Evolutionary conservation across 2,797 vertebrate genomes (phyloP), one percentile per base, ranked within the genome.

Genomic region (Cichlasoma orientale): DNA sequence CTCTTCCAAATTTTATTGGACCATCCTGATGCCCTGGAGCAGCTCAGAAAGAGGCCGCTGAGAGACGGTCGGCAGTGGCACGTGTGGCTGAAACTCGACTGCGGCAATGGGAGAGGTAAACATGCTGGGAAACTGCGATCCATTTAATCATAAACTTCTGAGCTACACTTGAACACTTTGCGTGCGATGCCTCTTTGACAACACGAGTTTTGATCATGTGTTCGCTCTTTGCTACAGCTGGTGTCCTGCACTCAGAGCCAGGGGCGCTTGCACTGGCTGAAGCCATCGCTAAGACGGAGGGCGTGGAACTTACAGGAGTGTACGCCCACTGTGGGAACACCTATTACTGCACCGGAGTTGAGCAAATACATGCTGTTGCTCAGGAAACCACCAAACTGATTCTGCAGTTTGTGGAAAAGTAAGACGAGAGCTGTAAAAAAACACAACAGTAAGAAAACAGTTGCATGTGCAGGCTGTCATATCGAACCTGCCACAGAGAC

Each of bases 291-390:
- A 16, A 74, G 78, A 84, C 93, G 0, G 78, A 90, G 44, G 92
- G 92, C 4, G 91, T 97, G 91, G 89, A 95, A 10, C 88, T 97
- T 8, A 95, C 88, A 0, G 97, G 97, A 16, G 88, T 97, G 41
- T 97, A 97, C 0, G 95, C 95, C 3, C 96, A 97, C 90, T 97
- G 97, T 29, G 97, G 97, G 66, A 95, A 97, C 93, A 94, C 94
- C 44, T 97, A 97, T 18, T 38, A 72, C 88, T 97, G 95, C 79
- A 87, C 68, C 6, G 95, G 96, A 21, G 86, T 88, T 61, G 59
- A 91, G 3, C 92, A 95, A 75, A 88, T 97, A 82, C 96, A 96
- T 81, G 86, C 85, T 0, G 85, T 95, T 0, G 96, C 96, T 33
- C 87, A 94, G 79, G 92, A 93, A 86, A 96, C 96, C 52, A 94